Evolutionary conservation across 1,140 invertebrate species (phyloP), one percentile per base, ranked within the genome.

Genomic region (Neodiprion fabricii): DNA sequence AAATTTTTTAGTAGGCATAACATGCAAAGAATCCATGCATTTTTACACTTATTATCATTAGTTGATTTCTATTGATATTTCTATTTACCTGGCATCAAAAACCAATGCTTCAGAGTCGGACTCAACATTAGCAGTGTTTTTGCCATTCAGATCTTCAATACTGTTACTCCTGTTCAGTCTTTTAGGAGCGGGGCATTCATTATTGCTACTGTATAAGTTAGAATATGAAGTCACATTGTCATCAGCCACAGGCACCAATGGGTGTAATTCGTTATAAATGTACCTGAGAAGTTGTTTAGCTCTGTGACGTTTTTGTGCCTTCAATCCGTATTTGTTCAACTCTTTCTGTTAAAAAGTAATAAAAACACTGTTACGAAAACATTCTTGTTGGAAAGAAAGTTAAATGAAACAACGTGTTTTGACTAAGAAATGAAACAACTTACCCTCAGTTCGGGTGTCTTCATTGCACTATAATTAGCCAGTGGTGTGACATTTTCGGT

Each of bases 211-310:
- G 12, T 21, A 49, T 49, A 70, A 21, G 9, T 69, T 28, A 9
- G 67, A 69, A 50, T 49, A 10, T 8, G 65, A 11, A 28, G 11
- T 10, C 1, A 21, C 50, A 49, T 61, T 49, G 53, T 12, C 9
- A 14, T 61, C n/a, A 61, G 11, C 53, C 53, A 17, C 53, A 17
- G 53, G 53, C 11, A 81, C 78, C 9, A 78, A 67, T 21, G 85
- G 85, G 79, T 90, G 88, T 17, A 86, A 81, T 76, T 90, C 83
- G 7, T 89, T 81, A 76, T 90, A 90, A 77, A 91, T 88, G 70
- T 89, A 85, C 48, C 80, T 80, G 65, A 91, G 84, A 47, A 91
- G 73, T 77, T 85, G 79, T 49, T 87, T 85, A 14, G 89, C 89
- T 76, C 85, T 87, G 7, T 80, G 76, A 21, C 87, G 83, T 48